Evolutionary conservation across 2,113 vertebrate genomes (phyloP), one percentile per base, ranked within the genome.

Genomic region (Leiothrix lutea): DNA sequence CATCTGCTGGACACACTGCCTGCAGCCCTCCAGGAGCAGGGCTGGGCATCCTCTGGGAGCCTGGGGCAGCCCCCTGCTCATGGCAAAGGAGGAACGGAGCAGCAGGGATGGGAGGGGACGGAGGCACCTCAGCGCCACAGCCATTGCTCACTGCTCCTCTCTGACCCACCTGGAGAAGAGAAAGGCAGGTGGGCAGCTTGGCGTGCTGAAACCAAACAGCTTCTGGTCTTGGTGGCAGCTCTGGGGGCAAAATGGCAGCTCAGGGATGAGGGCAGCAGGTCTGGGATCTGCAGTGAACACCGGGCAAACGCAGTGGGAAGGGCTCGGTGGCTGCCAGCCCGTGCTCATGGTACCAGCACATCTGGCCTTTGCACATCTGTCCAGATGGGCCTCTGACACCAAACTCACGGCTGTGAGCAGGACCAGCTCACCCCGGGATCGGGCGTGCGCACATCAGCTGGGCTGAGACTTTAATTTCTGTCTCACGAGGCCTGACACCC

Each of bases 101-200:
- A 98, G 95, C 54, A 98, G 94, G 40, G 98, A 90, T 5, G 97
- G 97, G 69, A 98, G 92, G 14, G 97, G 75, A 10, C 95, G 97
- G 72, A 98, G 93, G 35, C 96, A 98, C 45, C 97, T 95, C 20
- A 98, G 82, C 4, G 98, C 98, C 98, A 95, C 18, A 3, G 97
- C 97, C 98, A 98, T 98, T 0, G 4, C 11, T 31, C 18, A 40
- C 87, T 38, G 90, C 54, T 35, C n/a, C 61, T 11, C 60, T 45
- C 61, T 5, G 26, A 5, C 6, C 6, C 70, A 48, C 69, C 94
- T 87, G 93, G 8, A 53, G 65, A 42, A 74, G 15, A 51, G 38
- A 15, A 22, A 18, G 48, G 72, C 7, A 5, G n/a, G 9, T 0
- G 38, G 36, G 6, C 33, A 14, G 7, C 35, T 21, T 0, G 11